Conservation (phyloP, 2,797 vertebrate genomes). For the Gorsachius magnificus region DNA sequence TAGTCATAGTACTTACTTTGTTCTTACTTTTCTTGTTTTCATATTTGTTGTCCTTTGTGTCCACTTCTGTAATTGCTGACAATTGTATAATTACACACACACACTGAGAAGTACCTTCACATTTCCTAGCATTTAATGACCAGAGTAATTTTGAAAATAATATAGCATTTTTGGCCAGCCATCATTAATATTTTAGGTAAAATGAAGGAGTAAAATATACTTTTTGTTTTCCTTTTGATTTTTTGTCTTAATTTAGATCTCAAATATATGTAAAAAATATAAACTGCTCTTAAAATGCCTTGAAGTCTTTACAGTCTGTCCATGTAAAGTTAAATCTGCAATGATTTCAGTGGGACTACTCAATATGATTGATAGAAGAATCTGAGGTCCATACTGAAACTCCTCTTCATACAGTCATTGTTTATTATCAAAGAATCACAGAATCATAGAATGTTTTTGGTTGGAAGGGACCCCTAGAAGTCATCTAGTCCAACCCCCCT, state of each 20-base stretch:
- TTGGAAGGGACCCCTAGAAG: too few species aligned
- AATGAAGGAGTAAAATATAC: neutral
- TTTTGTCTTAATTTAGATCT: neutral
- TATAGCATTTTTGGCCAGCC: neutral
- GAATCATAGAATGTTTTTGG: too few species aligned
- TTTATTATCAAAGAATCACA: neutral
- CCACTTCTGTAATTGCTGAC: neutral
- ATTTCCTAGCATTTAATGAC: neutral
- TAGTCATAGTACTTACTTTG: neutral
- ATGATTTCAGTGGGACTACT: neutral
- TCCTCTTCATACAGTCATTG: neutral
- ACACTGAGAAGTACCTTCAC: neutral
- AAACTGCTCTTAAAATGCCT: neutral
- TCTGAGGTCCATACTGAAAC: neutral
- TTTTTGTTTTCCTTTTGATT: neutral
- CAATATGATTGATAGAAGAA: neutral
- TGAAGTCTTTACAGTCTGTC: neutral
- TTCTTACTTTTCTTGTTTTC: neutral
- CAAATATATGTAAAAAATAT: neutral
- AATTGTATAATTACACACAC: neutral
- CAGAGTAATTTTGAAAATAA: neutral
- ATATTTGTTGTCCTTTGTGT: neutral
- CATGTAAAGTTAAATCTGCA: neutral
- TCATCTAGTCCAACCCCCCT: too few species aligned
- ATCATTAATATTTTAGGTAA: neutral